phyloP scores from a whole-genome alignment of 2,797 vertebrate species.

The Phrynocephalus forsythii region DNA sequence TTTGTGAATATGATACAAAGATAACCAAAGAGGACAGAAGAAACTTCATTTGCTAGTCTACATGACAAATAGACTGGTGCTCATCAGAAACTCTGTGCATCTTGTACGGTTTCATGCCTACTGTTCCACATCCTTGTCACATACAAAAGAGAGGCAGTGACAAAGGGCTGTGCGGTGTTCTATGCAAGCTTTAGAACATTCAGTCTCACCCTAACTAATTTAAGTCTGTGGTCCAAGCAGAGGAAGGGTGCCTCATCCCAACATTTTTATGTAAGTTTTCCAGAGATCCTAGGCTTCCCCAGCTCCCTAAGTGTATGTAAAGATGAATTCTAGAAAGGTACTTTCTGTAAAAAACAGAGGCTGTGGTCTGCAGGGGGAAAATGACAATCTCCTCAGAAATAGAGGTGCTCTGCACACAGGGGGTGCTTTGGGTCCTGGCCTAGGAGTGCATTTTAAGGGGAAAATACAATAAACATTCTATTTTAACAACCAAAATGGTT shows the following conservation, averaged over 20 bases:
- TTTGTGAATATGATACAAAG: background rate
- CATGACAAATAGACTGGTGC: background rate
- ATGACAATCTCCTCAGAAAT: background rate
- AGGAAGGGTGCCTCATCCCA: too few species aligned
- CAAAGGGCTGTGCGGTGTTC: background rate
- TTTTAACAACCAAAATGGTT: slow-evolving; percentile 39
- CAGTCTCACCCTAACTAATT: too few species aligned
- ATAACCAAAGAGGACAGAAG: background rate
- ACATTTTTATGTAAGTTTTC: too few species aligned
- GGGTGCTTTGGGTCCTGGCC: background rate
- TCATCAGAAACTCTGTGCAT: background rate
- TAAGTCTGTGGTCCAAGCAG: too few species aligned
- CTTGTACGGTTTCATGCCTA: too few species aligned
- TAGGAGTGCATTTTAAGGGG: background rate
- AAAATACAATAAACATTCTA: slow-evolving; percentile 6
- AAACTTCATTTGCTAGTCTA: too few species aligned
- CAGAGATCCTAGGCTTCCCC: too few species aligned
- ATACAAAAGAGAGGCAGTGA: background rate
- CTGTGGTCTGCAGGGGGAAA: background rate
- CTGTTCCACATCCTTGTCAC: background rate
- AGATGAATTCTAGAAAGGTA: background rate
- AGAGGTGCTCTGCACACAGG: background rate
- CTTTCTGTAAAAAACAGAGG: background rate
- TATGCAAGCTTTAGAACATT: background rate
- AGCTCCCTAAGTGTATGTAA: background rate